Evolutionary conservation across 2,888 invertebrate species (phyloP).

Genomic region (Mimachlamys varia): DNA sequence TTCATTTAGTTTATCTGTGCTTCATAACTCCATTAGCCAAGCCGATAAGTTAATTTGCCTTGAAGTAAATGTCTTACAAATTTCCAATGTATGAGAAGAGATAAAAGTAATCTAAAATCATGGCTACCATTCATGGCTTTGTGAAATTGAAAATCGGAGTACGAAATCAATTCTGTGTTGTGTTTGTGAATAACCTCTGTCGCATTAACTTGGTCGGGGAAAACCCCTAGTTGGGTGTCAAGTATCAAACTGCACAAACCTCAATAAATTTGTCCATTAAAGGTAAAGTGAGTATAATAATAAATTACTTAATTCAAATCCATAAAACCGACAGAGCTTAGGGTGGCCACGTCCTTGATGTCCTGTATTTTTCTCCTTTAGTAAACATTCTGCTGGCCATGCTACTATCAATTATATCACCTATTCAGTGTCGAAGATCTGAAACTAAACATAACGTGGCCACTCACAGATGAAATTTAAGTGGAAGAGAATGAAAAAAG

Average conservation of each 20-base stretch:
- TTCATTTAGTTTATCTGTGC: conserved; percentile 31
- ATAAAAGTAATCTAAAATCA: conserved; percentile 18
- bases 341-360: neutral
- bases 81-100: conserved; percentile 10
- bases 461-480: neutral
- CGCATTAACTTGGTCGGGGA: neutral
- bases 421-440: neutral
- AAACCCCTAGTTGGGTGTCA: conserved; percentile 3
- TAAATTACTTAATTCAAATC: conserved; percentile 47
- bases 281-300: conserved; percentile 6
- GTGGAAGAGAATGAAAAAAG: neutral
- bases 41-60: conserved; percentile 24
- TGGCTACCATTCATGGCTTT: neutral
- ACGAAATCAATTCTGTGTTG: neutral
- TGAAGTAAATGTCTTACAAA: conserved; percentile 21
- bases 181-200: neutral
- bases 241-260: conserved; percentile 15
- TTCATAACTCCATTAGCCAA: conserved; percentile 11
- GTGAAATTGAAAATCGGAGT: conserved; percentile 17
- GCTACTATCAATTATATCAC: conserved; percentile 6
- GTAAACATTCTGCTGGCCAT: neutral
- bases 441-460: neutral
- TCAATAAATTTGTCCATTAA: conserved; percentile 18
- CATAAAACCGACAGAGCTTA: conserved; percentile 43
- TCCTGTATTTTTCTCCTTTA: neutral